These are phyloP conservation scores for Heliconius melpomene DNA, from an alignment of 1,140 invertebrate genomes.

Conservation along the genomic window DNA sequence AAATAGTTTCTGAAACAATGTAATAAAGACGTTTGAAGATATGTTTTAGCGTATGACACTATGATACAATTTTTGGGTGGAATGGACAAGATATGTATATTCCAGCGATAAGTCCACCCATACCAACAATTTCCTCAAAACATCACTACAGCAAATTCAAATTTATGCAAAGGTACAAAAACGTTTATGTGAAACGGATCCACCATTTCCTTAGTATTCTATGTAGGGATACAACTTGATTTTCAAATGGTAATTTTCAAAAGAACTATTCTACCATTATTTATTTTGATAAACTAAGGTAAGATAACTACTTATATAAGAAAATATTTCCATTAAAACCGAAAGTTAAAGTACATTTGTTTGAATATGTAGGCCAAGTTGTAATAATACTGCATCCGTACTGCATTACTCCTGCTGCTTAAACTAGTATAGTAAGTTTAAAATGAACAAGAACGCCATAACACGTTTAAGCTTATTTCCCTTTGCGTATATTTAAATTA, in stretches of 20 bases:
- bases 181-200: background rate
- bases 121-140: background rate
- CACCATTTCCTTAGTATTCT: background rate
- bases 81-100: background rate
- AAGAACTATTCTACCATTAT: no score
- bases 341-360: constrained; percentile 30
- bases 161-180: background rate
- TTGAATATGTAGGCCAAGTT: constrained; percentile 19
- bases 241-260: no score
- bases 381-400: constrained; percentile 26
- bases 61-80: background rate
- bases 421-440: constrained; percentile 39
- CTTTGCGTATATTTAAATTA: constrained; percentile 44
- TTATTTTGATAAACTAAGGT: no score
- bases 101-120: background rate
- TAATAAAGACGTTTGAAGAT: no score
- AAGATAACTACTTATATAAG: background rate
- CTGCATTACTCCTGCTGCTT: constrained; percentile 27
- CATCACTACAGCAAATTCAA: constrained; percentile 3
- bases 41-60: background rate
- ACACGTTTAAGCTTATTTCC: constrained; percentile 48
- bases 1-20: no score
- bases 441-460: constrained; percentile 41
- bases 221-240: no score
- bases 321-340: constrained; percentile 23